Evolutionary conservation across 2,888 invertebrate genomes (phyloP).

Genomic region (Minunthozetes semirufus): DNA sequence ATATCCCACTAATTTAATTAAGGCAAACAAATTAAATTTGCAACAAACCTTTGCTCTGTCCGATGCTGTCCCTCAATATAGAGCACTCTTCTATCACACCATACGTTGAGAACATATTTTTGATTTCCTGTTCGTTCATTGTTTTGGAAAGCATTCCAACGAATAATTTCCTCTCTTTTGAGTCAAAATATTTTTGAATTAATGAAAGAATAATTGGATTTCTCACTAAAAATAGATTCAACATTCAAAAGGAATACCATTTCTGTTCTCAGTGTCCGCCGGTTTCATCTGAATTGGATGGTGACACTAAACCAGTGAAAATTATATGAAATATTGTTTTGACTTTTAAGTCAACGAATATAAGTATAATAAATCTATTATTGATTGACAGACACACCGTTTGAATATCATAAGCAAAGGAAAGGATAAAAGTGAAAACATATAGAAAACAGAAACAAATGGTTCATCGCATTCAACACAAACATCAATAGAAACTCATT

Average conservation of each 20-base stretch:
- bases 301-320: slow-evolving; percentile 53
- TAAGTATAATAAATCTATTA: too few species aligned
- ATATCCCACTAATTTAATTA: background rate
- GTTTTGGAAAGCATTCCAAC: slow-evolving; percentile 98
- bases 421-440: too few species aligned
- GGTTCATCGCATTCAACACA: too few species aligned
- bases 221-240: background rate
- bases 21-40: background rate
- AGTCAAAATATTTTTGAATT: background rate
- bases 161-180: slow-evolving; percentile 92
- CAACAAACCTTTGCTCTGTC: slow-evolving; percentile 73
- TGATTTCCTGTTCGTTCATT: slow-evolving; percentile 84
- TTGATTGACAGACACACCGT: too few species aligned
- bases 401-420: too few species aligned
- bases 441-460: too few species aligned
- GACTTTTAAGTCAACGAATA: too few species aligned
- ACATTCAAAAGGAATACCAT: slow-evolving; percentile 58
- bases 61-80: slow-evolving; percentile 85
- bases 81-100: slow-evolving; percentile 98
- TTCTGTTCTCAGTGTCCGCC: slow-evolving; percentile 96
- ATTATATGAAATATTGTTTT: background rate
- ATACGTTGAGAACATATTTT: slow-evolving; percentile 81
- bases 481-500: too few species aligned
- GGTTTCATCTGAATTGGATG: slow-evolving; percentile 99
- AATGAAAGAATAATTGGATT: background rate